phyloP scores from a whole-genome alignment of 2,888 invertebrate species.

The Epirrhoe alternata region DNA sequence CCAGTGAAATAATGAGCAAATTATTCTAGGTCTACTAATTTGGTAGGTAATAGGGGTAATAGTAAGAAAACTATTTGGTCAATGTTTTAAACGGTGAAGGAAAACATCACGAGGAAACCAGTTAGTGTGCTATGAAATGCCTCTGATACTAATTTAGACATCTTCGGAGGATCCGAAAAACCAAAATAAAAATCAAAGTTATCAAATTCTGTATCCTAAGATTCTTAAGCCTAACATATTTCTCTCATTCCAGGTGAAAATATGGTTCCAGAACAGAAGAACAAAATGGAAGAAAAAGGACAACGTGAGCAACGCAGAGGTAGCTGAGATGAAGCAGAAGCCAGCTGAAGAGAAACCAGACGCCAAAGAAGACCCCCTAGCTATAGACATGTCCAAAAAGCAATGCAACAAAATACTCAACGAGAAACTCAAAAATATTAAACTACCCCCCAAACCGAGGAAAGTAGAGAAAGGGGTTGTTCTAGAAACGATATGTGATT shows the following conservation, averaged over 20 bases:
- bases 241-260: constrained; percentile 90
- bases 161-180: too few species aligned
- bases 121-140: too few species aligned
- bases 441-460: constrained; percentile 65
- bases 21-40: neutral
- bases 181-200: neutral
- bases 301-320: constrained; percentile 95
- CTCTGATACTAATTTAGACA: too few species aligned
- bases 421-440: constrained; percentile 71
- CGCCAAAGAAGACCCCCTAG: constrained; percentile 70
- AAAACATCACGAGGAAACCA: too few species aligned
- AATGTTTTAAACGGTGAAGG: too few species aligned
- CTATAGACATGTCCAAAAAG: constrained; percentile 78
- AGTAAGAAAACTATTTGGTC: too few species aligned
- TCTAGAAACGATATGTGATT: constrained; percentile 72
- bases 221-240: neutral
- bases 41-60: too few species aligned
- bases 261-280: constrained; percentile 94
- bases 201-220: neutral
- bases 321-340: constrained; percentile 91
- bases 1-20: neutral
- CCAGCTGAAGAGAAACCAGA: constrained; percentile 60
- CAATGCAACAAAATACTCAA: constrained; percentile 73
- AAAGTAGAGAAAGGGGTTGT: constrained; percentile 73
- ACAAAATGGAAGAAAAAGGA: constrained; percentile 95